Evolutionary conservation across 2,113 vertebrate species (phyloP).

Genomic region (Hylia prasina): DNA sequence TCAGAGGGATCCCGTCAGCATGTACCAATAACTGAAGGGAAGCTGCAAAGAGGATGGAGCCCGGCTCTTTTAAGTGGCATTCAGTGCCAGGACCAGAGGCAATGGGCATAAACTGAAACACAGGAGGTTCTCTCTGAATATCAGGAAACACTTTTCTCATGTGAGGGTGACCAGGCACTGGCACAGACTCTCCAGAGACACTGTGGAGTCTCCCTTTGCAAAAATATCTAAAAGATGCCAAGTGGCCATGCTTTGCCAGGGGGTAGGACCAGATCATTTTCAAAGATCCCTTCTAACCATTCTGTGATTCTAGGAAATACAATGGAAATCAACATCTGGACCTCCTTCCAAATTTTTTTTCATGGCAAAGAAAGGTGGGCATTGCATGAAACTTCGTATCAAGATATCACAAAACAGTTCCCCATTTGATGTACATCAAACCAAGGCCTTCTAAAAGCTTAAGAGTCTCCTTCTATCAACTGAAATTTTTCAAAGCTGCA

Average conservation of each 20-base stretch:
- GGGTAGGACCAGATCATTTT: neutral
- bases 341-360: neutral
- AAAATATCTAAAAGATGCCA: neutral
- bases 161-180: neutral
- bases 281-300: neutral
- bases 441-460: neutral
- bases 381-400: neutral
- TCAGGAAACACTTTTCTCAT: neutral
- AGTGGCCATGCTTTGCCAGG: neutral
- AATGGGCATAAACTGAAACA: neutral
- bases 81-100: neutral
- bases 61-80: neutral
- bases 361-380: neutral
- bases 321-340: neutral
- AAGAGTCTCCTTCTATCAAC: neutral
- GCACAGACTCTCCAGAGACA: neutral
- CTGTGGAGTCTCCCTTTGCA: neutral
- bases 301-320: neutral
- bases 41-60: neutral
- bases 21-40: neutral
- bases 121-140: neutral
- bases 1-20: neutral
- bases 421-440: neutral
- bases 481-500: neutral
- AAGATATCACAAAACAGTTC: neutral